Evolutionary conservation across 2,888 invertebrate genomes (phyloP).

Genomic region (Ditula angustiorana): DNA sequence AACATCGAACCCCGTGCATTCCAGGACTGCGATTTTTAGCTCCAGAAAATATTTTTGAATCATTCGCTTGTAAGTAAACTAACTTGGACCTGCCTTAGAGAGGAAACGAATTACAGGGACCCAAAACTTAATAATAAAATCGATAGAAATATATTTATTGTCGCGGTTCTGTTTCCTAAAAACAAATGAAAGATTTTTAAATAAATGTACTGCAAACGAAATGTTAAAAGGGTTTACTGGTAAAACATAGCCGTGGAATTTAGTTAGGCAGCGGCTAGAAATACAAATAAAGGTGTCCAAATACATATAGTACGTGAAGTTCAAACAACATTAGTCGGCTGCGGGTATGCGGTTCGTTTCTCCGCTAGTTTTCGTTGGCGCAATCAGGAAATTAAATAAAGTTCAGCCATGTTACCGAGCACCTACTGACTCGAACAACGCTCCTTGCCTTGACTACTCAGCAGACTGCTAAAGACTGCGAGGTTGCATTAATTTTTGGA

Average conservation of each 20-base stretch:
- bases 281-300: slow-evolving; percentile 57
- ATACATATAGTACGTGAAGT: slow-evolving; percentile 56
- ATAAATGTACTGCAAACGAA: not conserved
- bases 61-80: too few species aligned
- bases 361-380: slow-evolving; percentile 62
- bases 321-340: slow-evolving; percentile 56
- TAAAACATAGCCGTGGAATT: slow-evolving; percentile 15
- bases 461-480: too few species aligned
- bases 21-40: too few species aligned
- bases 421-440: slow-evolving; percentile 6
- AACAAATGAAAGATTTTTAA: not conserved
- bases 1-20: too few species aligned
- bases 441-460: not conserved
- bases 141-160: not conserved
- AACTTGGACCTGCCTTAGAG: too few species aligned
- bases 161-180: not conserved
- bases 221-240: slow-evolving; percentile 2
- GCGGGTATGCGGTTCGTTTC: slow-evolving; percentile 54
- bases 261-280: slow-evolving; percentile 41
- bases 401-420: slow-evolving; percentile 51
- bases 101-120: too few species aligned
- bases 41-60: too few species aligned
- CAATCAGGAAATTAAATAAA: slow-evolving; percentile 74
- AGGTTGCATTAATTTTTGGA: too few species aligned
- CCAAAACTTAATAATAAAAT: too few species aligned